These are phyloP conservation scores for Xiphophorus birchmanni DNA, from an alignment of 2,797 vertebrate genomes.

Conservation along the genomic window DNA sequence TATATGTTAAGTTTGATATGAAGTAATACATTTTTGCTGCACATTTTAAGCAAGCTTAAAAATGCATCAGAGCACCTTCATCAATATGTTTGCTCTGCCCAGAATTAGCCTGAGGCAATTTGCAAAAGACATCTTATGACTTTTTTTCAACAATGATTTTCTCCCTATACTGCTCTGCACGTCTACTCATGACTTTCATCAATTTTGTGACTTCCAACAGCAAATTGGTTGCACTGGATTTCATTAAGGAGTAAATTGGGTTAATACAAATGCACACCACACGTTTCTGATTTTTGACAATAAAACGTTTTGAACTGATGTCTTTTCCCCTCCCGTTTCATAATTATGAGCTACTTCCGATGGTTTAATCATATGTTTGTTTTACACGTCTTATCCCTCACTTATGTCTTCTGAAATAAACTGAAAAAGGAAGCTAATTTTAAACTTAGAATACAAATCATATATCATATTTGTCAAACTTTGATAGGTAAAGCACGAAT, in stretches of 20 bases:
- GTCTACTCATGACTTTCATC: background rate
- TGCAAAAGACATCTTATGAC: background rate
- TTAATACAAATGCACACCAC: background rate
- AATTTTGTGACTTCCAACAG: background rate
- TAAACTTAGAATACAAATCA: background rate
- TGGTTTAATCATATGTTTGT: constrained; percentile 23
- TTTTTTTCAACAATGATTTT: background rate
- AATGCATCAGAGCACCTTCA: background rate
- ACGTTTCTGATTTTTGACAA: background rate
- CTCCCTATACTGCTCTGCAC: background rate
- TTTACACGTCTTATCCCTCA: constrained; percentile 34
- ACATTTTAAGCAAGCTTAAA: background rate
- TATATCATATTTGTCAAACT: background rate
- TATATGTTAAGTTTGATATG: background rate
- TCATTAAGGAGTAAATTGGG: background rate
- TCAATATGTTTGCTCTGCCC: background rate
- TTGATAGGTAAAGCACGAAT: constrained; percentile 21
- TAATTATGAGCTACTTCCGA: background rate
- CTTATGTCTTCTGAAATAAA: constrained; percentile 29
- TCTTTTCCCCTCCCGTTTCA: background rate
- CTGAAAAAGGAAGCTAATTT: constrained; percentile 7
- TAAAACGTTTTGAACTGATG: background rate
- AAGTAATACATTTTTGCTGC: too few relatives aligned
- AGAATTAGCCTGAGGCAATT: background rate
- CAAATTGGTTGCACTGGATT: background rate